Percentiles rank a stretch among this genome's conserved stretches.
Evolutionary conservation across 2,113 vertebrate species (phyloP).

Genomic region (Anoura caudifer): DNA sequence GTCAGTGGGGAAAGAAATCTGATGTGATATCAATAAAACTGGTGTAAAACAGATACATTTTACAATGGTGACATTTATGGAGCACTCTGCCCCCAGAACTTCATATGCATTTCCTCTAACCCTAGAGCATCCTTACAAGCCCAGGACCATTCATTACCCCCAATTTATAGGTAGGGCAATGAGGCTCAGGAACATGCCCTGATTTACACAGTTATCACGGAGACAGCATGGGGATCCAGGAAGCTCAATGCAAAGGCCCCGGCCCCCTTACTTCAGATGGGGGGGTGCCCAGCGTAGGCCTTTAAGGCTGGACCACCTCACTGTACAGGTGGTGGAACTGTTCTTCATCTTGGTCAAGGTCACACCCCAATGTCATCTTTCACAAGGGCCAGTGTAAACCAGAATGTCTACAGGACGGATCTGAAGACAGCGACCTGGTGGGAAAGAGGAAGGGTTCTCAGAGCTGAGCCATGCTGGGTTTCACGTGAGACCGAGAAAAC

Average conservation of each 20-base stretch:
- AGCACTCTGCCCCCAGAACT: neutral
- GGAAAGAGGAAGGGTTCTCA: neutral
- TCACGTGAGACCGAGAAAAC: neutral
- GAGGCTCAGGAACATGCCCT: neutral
- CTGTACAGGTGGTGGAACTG: neutral
- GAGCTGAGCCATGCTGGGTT: neutral
- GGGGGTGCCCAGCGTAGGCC: neutral
- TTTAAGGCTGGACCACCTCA: neutral
- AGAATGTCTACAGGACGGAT: neutral
- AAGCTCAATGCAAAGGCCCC: neutral
- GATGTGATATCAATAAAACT: neutral
- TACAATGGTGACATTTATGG: neutral
- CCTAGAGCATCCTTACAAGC: neutral
- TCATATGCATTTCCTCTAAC: neutral
- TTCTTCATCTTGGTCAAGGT: neutral
- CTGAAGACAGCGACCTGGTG: neutral
- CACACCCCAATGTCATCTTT: neutral
- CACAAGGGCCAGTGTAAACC: neutral
- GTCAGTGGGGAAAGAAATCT: neutral
- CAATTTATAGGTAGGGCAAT: neutral
- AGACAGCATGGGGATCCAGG: neutral
- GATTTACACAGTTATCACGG: neutral
- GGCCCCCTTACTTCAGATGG: fast-evolving
- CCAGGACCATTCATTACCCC: neutral
- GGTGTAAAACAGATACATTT: neutral